A percentile compares a stretch with the other conserved stretches of the same genome.
Evolutionary conservation across 2,888 invertebrate genomes (phyloP).

Genomic region (Allolobophora icterica): DNA sequence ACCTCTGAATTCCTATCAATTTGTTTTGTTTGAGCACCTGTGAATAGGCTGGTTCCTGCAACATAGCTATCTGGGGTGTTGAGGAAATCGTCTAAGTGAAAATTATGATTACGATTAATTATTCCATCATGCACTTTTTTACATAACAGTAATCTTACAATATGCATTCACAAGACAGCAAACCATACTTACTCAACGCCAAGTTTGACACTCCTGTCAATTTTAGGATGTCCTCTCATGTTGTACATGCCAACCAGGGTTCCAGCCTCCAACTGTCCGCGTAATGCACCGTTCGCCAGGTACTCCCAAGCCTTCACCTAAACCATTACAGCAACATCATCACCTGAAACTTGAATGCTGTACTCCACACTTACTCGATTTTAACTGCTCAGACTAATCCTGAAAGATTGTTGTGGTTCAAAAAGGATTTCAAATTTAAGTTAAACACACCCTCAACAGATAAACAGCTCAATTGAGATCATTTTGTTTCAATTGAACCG

Average conservation of each 20-base stretch:
- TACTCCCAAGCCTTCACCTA: conserved; percentile 57
- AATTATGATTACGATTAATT: no score
- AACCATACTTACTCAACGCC: conserved; percentile 55
- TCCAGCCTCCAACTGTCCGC: conserved; percentile 59
- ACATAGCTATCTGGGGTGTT: no score
- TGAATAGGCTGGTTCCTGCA: no score
- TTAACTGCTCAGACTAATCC: not conserved
- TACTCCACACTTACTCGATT: not conserved
- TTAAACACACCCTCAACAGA: no score
- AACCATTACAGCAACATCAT: not conserved
- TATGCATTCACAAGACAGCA: not conserved
- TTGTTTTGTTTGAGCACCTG: no score
- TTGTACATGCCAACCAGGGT: conserved; percentile 54
- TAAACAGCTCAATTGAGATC: not conserved
- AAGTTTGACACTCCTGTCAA: conserved; percentile 48
- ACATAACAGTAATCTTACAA: not conserved
- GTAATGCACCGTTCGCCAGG: conserved; percentile 54
- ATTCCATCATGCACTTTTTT: not conserved
- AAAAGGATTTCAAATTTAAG: not conserved
- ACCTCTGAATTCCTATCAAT: no score
- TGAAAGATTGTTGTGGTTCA: not conserved
- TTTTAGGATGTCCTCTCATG: conserved; percentile 55
- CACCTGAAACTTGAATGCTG: not conserved
- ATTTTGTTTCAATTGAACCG: not conserved
- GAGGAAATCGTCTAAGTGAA: no score